Evolutionary conservation across 2,888 invertebrate species (phyloP).

Genomic region (Amphiduros pacificus): DNA sequence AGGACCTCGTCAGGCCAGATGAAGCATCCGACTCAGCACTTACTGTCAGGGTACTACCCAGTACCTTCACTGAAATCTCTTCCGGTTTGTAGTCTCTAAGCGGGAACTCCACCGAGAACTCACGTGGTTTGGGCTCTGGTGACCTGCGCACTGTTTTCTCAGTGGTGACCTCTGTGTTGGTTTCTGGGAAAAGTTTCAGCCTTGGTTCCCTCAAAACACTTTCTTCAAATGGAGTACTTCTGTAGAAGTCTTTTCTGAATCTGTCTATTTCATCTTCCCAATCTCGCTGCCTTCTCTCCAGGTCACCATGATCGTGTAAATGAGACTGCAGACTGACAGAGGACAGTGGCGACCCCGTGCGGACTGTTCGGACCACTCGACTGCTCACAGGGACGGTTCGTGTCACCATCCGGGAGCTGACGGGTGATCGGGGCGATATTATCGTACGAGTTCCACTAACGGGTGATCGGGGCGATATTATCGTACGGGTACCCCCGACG

Average conservation of each 20-base stretch:
- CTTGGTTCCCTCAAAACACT: background rate
- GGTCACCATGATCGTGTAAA: too few species aligned
- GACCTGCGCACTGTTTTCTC: background rate
- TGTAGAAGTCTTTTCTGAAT: background rate
- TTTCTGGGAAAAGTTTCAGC: background rate
- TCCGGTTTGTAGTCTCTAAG: background rate
- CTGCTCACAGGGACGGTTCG: too few species aligned
- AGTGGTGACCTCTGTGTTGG: background rate
- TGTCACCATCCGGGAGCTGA: too few species aligned
- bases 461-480: too few species aligned
- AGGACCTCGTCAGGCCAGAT: background rate
- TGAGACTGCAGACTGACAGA: too few species aligned
- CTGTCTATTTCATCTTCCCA: constrained; percentile 1
- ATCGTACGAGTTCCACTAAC: too few species aligned
- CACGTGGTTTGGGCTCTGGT: background rate
- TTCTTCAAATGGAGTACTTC: background rate
- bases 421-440: too few species aligned
- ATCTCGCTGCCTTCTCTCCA: background rate
- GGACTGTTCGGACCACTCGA: too few species aligned
- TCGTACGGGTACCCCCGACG: too few species aligned
- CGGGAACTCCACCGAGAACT: background rate
- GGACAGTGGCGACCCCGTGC: too few species aligned
- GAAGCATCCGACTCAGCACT: background rate
- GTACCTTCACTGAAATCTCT: background rate
- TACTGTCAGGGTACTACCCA: background rate